phyloP scores from a whole-genome alignment of 2,797 vertebrate genomes.

The Thripadectes ignobilis region DNA sequence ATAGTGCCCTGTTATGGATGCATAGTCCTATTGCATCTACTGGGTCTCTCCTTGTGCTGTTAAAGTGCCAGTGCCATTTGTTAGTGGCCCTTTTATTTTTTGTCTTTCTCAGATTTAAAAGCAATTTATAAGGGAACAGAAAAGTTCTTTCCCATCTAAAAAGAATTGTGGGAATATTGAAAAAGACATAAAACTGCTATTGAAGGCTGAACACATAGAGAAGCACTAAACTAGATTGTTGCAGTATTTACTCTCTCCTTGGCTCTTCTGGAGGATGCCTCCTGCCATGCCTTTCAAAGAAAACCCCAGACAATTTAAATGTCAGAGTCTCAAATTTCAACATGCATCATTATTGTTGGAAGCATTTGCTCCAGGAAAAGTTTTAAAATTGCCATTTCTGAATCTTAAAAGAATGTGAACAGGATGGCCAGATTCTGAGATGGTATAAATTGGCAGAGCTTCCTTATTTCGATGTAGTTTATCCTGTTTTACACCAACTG shows the following conservation, averaged over 20 bases:
- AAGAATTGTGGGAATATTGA: slow-evolving; percentile 29
- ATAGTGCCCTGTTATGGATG: neutral
- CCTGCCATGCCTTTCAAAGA: slow-evolving; percentile 49
- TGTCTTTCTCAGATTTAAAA: neutral
- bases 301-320: slow-evolving; percentile 54
- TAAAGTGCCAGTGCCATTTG: neutral
- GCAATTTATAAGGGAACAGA: slow-evolving; percentile 8
- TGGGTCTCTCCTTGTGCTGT: neutral
- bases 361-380: slow-evolving; percentile 48
- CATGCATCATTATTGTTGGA: slow-evolving; percentile 50
- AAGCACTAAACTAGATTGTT: slow-evolving; percentile 35
- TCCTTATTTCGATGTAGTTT: neutral
- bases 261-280: slow-evolving; percentile 18
- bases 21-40: neutral
- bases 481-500: slow-evolving; percentile 41
- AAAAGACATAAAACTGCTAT: slow-evolving; percentile 16
- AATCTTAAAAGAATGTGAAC: neutral
- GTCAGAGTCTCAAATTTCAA: slow-evolving; percentile 51
- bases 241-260: slow-evolving; percentile 36
- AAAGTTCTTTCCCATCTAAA: slow-evolving; percentile 16
- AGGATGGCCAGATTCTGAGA: slow-evolving; percentile 52
- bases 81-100: neutral
- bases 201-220: neutral
- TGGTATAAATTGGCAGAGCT: slow-evolving; percentile 26
- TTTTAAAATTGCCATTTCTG: slow-evolving; percentile 45